These are phyloP conservation scores for Saccopteryx bilineata DNA, from an alignment of 2,113 vertebrate species.

Conservation along the genomic window DNA sequence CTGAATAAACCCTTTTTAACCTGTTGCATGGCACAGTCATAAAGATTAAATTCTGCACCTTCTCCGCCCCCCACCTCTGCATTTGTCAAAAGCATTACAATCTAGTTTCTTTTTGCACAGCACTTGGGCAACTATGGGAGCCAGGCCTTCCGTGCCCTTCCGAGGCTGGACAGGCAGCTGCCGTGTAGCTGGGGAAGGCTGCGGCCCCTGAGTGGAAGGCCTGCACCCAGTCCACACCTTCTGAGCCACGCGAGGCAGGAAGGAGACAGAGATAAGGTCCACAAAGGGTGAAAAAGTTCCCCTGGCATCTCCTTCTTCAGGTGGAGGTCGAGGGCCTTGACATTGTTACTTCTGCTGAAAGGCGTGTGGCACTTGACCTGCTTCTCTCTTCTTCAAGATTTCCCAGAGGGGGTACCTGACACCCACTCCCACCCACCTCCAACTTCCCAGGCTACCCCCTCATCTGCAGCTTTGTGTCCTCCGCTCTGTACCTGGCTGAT, in stretches of 20 bases:
- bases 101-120: neutral
- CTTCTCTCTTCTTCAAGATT: neutral
- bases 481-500: neutral
- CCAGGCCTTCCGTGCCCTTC: neutral
- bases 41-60: neutral
- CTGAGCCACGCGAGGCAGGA: neutral
- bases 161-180: neutral
- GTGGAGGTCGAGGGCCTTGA: neutral
- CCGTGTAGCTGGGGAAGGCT: neutral
- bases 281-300: neutral
- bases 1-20: neutral
- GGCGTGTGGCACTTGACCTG: neutral
- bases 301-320: neutral
- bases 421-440: neutral
- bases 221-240: conserved; percentile 9
- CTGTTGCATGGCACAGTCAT: neutral
- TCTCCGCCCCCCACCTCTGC: neutral
- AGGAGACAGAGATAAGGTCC: neutral
- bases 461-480: neutral
- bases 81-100: neutral
- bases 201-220: neutral
- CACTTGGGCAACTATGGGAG: neutral
- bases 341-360: neutral
- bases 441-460: neutral
- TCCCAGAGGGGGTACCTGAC: neutral